These are phyloP conservation scores for Phrynocephalus vlangalii DNA, from an alignment of 2,797 vertebrate genomes.

Conservation along the genomic window DNA sequence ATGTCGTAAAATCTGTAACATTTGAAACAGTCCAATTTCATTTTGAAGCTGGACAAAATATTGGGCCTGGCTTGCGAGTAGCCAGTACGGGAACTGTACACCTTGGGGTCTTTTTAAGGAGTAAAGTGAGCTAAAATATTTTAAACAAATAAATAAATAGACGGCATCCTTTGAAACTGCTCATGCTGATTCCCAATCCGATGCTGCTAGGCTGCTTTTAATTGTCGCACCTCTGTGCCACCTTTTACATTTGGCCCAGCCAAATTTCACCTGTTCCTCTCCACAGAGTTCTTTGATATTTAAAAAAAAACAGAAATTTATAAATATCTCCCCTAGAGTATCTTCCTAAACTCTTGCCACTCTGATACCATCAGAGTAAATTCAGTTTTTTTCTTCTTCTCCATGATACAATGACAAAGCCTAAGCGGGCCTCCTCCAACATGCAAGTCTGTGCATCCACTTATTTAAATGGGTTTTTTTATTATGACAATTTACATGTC, in stretches of 20 bases:
- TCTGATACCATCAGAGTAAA: not conserved
- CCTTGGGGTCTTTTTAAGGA: no score
- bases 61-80: not conserved
- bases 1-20: not conserved
- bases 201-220: not conserved
- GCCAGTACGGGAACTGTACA: no score
- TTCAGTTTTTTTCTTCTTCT: not conserved
- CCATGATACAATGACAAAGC: conserved; percentile 19
- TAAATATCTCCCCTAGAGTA: no score
- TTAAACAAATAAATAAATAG: no score
- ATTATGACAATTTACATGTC: conserved; percentile 98
- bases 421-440: conserved; percentile 49
- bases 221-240: not conserved
- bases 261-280: not conserved
- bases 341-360: not conserved
- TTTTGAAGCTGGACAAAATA: accelerated
- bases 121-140: no score
- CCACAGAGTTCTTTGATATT: no score
- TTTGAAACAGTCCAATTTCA: not conserved
- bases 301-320: no score
- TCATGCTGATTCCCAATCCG: no score
- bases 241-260: not conserved
- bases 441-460: conserved; percentile 70
- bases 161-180: not conserved
- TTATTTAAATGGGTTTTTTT: conserved; percentile 83